A percentile compares a stretch with the other conserved stretches of the same genome.
phyloP scores from a whole-genome alignment of 2,797 vertebrate genomes.

The Synanceia verrucosa region DNA sequence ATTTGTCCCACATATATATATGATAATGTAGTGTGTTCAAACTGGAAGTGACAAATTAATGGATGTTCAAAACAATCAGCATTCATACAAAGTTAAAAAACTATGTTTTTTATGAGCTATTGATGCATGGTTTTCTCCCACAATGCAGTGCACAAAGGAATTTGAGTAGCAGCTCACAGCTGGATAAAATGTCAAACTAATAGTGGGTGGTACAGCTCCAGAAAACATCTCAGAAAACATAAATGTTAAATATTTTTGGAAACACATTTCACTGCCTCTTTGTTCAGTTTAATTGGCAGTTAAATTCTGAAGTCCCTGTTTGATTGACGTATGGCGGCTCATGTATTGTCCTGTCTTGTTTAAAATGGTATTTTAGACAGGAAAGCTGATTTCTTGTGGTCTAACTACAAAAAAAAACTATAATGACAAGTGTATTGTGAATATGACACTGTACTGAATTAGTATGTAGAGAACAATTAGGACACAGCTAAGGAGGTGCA shows the following conservation, averaged over 20 bases:
- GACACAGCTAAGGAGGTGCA: constrained; percentile 17
- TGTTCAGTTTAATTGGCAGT: background rate
- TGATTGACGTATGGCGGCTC: background rate
- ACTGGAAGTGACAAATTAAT: background rate
- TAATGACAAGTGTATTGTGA: too few relatives aligned
- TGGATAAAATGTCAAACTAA: constrained; percentile 11
- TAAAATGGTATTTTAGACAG: background rate
- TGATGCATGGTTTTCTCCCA: background rate
- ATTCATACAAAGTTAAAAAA: background rate
- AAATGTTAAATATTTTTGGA: background rate
- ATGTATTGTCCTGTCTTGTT: background rate
- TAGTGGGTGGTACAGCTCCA: background rate
- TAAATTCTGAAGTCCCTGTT: background rate
- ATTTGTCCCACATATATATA: too few relatives aligned
- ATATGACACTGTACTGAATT: background rate
- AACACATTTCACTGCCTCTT: background rate
- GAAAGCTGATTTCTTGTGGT: background rate
- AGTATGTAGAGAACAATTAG: background rate
- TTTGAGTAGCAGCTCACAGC: background rate
- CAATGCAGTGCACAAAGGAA: background rate
- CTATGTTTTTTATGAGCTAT: background rate
- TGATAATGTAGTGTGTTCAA: background rate
- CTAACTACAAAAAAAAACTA: background rate
- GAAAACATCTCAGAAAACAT: background rate
- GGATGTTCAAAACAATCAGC: background rate